Conservation (phyloP, 2,888 invertebrate genomes). For the Scaptomyza caliginosa region DNA sequence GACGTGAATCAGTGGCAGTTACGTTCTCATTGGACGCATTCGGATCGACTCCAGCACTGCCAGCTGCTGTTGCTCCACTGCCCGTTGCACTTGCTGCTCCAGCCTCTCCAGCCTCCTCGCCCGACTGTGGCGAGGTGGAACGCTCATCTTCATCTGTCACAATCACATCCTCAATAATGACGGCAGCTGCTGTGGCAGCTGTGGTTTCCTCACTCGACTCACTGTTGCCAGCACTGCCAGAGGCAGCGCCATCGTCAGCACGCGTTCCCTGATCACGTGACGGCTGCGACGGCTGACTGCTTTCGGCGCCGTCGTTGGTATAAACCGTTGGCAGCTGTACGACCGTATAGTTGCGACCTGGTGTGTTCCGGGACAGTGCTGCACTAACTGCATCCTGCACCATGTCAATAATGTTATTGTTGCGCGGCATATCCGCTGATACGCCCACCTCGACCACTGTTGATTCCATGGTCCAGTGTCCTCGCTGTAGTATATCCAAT, state of each 20-base stretch:
- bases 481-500: slow-evolving; percentile 84
- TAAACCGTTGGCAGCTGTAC: slow-evolving; percentile 82
- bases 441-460: slow-evolving; percentile 84
- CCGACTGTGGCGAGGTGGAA: slow-evolving; percentile 30
- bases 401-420: slow-evolving; percentile 83
- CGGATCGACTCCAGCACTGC: slow-evolving; percentile 16
- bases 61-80: neutral
- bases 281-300: slow-evolving; percentile 34
- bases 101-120: neutral
- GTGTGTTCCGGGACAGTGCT: slow-evolving; percentile 81
- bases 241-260: slow-evolving; percentile 19
- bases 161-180: slow-evolving; percentile 76
- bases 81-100: neutral
- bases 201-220: slow-evolving; percentile 54
- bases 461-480: slow-evolving; percentile 84
- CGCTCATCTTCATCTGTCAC: slow-evolving; percentile 62
- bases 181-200: slow-evolving; percentile 60
- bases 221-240: slow-evolving; percentile 20
- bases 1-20: slow-evolving; percentile 54
- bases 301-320: slow-evolving; percentile 69
- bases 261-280: slow-evolving; percentile 6
- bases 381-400: slow-evolving; percentile 84
- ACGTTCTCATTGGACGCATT: slow-evolving; percentile 24
- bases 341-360: slow-evolving; percentile 82
- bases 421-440: slow-evolving; percentile 82